Base-by-base conservation (phyloP, 2,797 vertebrate genomes). In the Meda fulgida region DNA sequence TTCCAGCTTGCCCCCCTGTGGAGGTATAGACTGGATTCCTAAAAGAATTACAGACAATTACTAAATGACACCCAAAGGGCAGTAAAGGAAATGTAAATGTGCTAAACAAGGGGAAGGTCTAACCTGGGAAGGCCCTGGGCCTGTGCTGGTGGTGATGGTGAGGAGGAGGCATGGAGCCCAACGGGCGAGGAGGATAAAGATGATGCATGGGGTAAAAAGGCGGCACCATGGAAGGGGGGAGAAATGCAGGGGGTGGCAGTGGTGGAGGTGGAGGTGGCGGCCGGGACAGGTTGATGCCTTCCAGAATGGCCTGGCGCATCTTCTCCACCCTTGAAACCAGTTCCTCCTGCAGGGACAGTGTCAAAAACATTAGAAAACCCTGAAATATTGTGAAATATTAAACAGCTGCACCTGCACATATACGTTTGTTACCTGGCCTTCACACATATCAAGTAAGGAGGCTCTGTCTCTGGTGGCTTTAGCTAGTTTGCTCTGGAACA, bases 1-100 rank as follows among this genome's bases (percentile, higher is more conserved):
- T 92, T 98, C 96, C 92, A 98, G 91, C 89, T 98, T 98, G 86
- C 97, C 97, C 90, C 97, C 97, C 92, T 98, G 97, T 78, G 97
- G 96, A 11, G 97, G 96, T 86, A 98, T 97, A 86, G 96, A 96
- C 94, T 98, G 97, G 87, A 98, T 94, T 85, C 96, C 97, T 98
- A 48, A 79, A 34, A 84, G 85, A n/a, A 31, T 26, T 43, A 75
- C 34, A 78, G 19, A 77, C 13, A 83, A 55, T 58, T 38, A 69
- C 31, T 46, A 53, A 43, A 66, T 66, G 58, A 43, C 60, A 67
- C 2, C 26, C 18, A 80, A 66, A 67, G 21, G 7, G 19, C 29
- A 69, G 19, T 10, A 60, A 65, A 38, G 2, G 29, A 29, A 36
- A 23, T 10, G 2, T 21, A 14, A 18, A 78, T 55, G 4, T 31